phyloP scores from a whole-genome alignment of 2,797 vertebrate species.

The Florisuga fusca region DNA sequence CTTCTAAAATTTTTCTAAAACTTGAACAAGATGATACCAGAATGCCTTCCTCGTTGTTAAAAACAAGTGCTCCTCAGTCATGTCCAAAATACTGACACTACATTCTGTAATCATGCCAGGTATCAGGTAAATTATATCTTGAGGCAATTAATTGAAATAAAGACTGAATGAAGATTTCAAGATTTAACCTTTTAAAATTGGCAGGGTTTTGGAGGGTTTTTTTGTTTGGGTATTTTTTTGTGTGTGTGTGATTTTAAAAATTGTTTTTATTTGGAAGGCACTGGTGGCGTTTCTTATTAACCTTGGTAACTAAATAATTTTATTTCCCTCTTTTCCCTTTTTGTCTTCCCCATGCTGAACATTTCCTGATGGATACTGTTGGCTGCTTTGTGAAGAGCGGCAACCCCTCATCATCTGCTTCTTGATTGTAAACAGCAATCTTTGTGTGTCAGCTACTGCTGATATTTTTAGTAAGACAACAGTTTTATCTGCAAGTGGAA shows the following conservation, averaged over 20 bases:
- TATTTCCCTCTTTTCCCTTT: not conserved
- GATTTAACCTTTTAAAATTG: not conserved
- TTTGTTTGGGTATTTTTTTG: no score
- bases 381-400: not conserved
- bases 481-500: not conserved
- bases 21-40: not conserved
- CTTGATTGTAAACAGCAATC: constrained; percentile 9
- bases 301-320: accelerated
- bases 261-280: not conserved
- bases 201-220: no score
- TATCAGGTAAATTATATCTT: not conserved
- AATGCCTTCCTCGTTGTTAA: not conserved
- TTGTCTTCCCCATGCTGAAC: not conserved
- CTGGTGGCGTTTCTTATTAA: not conserved
- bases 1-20: not conserved
- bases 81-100: not conserved
- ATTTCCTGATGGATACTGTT: not conserved
- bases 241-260: no score
- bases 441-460: not conserved
- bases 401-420: not conserved
- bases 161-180: not conserved
- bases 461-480: not conserved
- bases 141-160: not conserved
- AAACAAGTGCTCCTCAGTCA: not conserved
- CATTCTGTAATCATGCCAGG: not conserved